Base-by-base conservation (phyloP, 2,113 vertebrate genomes). In the Ictidomys tridecemlineatus region DNA sequence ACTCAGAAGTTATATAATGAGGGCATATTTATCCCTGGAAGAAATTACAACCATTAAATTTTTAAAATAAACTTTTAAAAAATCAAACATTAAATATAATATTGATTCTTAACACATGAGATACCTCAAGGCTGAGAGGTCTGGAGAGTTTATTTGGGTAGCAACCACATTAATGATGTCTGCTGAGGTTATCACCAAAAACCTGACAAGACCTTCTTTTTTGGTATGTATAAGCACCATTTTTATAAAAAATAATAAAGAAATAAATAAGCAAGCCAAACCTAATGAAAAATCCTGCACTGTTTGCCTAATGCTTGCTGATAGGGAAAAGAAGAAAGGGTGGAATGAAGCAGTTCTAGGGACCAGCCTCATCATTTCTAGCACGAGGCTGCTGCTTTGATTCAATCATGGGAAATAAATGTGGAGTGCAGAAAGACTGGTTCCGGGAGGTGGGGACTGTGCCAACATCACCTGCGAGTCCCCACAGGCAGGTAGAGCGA, bases 1-100 rank as follows among this genome's bases (percentile, higher is more conserved):
- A 96, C 88, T 97, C 88, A 93, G 95, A 97, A 97, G 95, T 95
- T 94, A 97, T 93, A 97, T 89, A 93, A 96, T 28, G 92, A 95
- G 72, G 76, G 93, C 92, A 87, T 84, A 92, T 91, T 94, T 97
- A 84, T 86, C 51, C 53, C 97, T 93, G 89, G 85, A 97, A 97
- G 94, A 97, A 97, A 96, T 93, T 93, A 85, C 2, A 58, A 0
- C 48, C 74, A 88, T 96, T 94, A 95, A 97, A 97, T 82, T 14
- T 74, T 30, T 18, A 53, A 91, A 91, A n/a, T 63, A 79, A 95
- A 63, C 39, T 58, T 34, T 14, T 76, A 78, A 89, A 51, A 14
- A n/a, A 73, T 45, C 79, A 91, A 80, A 8, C n/a, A 61, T 63
- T 91, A 61, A 65, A 91, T 94, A 86, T 73, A 85, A 92, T 93